Evolutionary conservation across 2,888 invertebrate genomes (phyloP).

Genomic region (Camponotus fellah): DNA sequence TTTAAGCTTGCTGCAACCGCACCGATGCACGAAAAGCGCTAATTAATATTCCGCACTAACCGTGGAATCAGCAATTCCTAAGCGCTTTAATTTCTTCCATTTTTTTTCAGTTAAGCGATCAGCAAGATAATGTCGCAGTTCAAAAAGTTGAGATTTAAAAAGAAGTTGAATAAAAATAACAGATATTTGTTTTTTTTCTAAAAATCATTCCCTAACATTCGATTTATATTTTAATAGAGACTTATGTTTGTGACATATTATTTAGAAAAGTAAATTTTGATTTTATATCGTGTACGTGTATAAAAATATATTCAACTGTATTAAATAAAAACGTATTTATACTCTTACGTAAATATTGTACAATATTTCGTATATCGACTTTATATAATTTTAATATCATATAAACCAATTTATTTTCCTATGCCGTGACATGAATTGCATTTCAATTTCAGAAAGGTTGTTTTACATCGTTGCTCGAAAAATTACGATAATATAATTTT

Average conservation of each 20-base stretch:
- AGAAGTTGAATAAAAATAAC: not conserved
- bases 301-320: not conserved
- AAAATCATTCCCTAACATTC: not conserved
- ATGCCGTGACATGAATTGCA: not conserved
- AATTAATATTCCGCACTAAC: slow-evolving; percentile 40
- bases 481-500: not conserved
- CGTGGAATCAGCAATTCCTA: not conserved
- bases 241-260: not conserved
- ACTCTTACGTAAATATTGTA: not conserved
- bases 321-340: slow-evolving; percentile 11
- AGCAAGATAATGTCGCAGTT: not conserved
- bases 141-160: not conserved
- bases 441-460: not conserved
- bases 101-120: not conserved
- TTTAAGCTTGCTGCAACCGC: slow-evolving; percentile 13
- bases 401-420: not conserved
- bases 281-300: not conserved
- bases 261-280: not conserved
- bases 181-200: slow-evolving; percentile 6
- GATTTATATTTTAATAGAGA: slow-evolving; percentile 5
- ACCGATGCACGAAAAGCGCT: not conserved
- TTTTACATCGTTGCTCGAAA: not conserved
- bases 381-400: not conserved
- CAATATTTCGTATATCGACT: not conserved
- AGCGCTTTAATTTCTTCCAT: not conserved